Percentiles rank a stretch among this genome's conserved stretches.
These are phyloP conservation scores for Ditylenchus weischeri DNA, from an alignment of 2,888 invertebrate genomes.

Conservation along the genomic window DNA sequence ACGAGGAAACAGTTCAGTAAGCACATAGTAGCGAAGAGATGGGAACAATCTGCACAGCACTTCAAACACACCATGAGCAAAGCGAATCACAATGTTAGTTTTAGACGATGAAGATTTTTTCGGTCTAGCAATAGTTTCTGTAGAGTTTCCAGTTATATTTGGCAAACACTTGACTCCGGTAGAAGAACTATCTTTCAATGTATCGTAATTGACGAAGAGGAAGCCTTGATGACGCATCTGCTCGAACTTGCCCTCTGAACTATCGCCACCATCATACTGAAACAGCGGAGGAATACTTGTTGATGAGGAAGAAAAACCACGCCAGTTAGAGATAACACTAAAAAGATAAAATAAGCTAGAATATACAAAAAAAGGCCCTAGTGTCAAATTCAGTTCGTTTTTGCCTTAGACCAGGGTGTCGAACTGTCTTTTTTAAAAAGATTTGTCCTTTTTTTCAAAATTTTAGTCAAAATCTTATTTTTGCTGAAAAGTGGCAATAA, in stretches of 20 bases:
- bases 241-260: constrained; percentile 31
- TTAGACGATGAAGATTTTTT: constrained; percentile 8
- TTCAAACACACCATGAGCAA: constrained; percentile 27
- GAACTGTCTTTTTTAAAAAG: too few relatives aligned
- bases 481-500: too few relatives aligned
- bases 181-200: constrained; percentile 4
- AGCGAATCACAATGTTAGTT: constrained; percentile 14
- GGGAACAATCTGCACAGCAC: constrained; percentile 26
- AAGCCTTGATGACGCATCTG: constrained; percentile 35
- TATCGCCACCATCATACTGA: constrained; percentile 43
- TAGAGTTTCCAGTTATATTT: not conserved
- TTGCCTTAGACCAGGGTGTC: too few relatives aligned
- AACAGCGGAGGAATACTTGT: constrained; percentile 27
- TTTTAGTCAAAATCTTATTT: too few relatives aligned
- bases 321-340: constrained; percentile 46
- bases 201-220: constrained; percentile 32
- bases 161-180: not conserved
- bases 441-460: too few relatives aligned
- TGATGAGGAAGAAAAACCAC: constrained; percentile 18
- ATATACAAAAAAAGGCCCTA: too few relatives aligned
- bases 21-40: constrained; percentile 22
- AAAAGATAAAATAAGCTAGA: too few relatives aligned
- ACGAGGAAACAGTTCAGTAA: constrained; percentile 35
- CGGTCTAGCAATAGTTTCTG: constrained; percentile 2
- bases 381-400: too few relatives aligned